Evolutionary conservation across 2,113 vertebrate genomes (phyloP), one percentile per base, ranked within the genome.

Genomic region (Gymnorhina tibicen): DNA sequence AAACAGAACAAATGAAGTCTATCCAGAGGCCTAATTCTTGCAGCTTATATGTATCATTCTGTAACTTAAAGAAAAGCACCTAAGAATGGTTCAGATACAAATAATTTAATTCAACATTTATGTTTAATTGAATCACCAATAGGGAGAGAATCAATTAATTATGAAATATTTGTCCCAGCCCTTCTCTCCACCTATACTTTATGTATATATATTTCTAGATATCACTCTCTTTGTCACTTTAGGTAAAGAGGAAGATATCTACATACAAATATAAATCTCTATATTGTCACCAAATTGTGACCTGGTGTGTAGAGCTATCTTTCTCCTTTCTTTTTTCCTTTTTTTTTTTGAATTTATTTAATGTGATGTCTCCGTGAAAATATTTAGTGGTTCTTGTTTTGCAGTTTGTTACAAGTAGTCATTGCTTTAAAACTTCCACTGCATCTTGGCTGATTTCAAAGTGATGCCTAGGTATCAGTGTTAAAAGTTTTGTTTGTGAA

Each of bases 401-500:
- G 97, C 97, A 87, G 85, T 98, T 97, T 96, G 96, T 98, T 98
- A 89, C 90, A 96, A 95, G 94, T 91, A 96, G 96, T 93, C 94
- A 97, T 97, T 97, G 98, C 97, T 98, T 98, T 97, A 96, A 98
- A 97, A 98, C 90, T 97, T 95, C 94, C 97, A 96, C 96, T 98
- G 97, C 98, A 98, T 98, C 97, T 98, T 98, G 98, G 99, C 98
- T 99, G 99, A 99, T 98, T 98, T 98, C 98, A 97, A 98, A 98
- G 98, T 98, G 98, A 98, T 98, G 98, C 98, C 98, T 95, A 96
- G 98, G 98, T 98, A 98, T 98, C 98, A 99, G 98, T 98, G 98
- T 98, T 98, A 98, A 98, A 98, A 98, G 94, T 97, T 98, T 98
- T 98, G 98, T 99, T 99, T 98, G 99, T 99, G 99, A 99, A 99